Conservation (phyloP, 2,113 vertebrate species). For the Oostethus manadensis region DNA sequence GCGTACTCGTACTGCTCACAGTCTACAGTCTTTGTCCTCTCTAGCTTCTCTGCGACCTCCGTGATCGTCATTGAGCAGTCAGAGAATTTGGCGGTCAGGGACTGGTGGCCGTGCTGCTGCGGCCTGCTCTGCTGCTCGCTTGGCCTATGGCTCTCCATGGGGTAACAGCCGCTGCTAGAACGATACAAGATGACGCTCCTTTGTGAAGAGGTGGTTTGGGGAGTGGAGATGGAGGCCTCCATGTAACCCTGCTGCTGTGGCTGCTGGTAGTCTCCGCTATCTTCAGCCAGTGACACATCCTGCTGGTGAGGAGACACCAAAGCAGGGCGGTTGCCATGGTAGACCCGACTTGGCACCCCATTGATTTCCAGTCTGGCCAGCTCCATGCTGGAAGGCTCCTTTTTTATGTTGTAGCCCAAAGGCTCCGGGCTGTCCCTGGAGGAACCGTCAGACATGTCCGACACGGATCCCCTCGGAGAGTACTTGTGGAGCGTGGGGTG, state of each 20-base stretch:
- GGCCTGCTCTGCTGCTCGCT: constrained; percentile 55
- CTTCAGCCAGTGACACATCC: constrained; percentile 37
- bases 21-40: constrained; percentile 62
- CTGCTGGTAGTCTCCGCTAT: constrained; percentile 54
- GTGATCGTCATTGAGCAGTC: constrained; percentile 63
- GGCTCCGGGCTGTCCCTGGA: constrained; percentile 77
- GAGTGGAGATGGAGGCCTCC: constrained; percentile 33
- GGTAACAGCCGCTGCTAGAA: constrained; percentile 68
- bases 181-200: constrained; percentile 73
- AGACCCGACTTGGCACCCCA: constrained; percentile 39
- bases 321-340: constrained; percentile 34
- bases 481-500: constrained; percentile 66
- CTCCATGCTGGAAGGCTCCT: constrained; percentile 58
- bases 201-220: constrained; percentile 55
- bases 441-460: constrained; percentile 77
- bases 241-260: constrained; percentile 39
- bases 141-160: constrained; percentile 56
- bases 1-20: constrained; percentile 58
- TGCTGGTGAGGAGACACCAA: constrained; percentile 60
- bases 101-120: constrained; percentile 23
- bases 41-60: constrained; percentile 71
- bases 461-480: constrained; percentile 73
- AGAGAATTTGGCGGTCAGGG: constrained; percentile 27
- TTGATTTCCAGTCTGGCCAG: constrained; percentile 51
- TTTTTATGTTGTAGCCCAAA: constrained; percentile 61